Percentiles rank a stretch among this genome's conserved stretches.
Evolutionary conservation across 2,888 invertebrate genomes (phyloP).

Genomic region (Euplagia quadripunctaria): DNA sequence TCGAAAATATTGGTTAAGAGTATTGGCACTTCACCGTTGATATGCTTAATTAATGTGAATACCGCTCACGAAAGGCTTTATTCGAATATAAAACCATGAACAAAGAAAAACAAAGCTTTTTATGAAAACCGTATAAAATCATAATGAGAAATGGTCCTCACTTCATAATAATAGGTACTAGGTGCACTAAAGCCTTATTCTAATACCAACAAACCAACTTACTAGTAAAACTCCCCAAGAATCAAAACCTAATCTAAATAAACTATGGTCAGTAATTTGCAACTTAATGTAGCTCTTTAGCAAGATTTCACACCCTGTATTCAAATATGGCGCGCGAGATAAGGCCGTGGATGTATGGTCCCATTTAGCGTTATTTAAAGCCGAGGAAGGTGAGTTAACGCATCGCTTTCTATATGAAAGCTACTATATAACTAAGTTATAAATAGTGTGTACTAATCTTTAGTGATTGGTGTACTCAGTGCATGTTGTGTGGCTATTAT

Average conservation of each 20-base stretch:
- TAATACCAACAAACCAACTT: neutral
- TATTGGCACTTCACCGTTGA: no score
- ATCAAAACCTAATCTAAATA: constrained; percentile 46
- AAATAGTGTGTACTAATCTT: constrained; percentile 50
- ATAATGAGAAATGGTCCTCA: no score
- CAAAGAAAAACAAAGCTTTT: no score
- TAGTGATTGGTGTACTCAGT: constrained; percentile 39
- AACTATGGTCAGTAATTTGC: constrained; percentile 50
- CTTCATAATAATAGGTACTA: neutral
- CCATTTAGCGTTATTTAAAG: constrained; percentile 64
- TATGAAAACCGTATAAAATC: no score
- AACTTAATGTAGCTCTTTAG: constrained; percentile 52
- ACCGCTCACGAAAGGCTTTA: no score
- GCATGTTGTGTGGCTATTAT: constrained; percentile 38
- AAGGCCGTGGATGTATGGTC: constrained; percentile 56
- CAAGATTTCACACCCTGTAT: constrained; percentile 56
- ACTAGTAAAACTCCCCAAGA: constrained; percentile 21
- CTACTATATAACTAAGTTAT: constrained; percentile 49
- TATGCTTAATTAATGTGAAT: no score
- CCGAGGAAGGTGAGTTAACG: constrained; percentile 47
- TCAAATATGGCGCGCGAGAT: constrained; percentile 56
- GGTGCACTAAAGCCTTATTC: no score
- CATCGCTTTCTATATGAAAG: constrained; percentile 56
- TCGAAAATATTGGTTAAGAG: no score
- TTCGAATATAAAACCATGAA: no score